A percentile compares a stretch with the other conserved stretches of the same genome.
phyloP scores from a whole-genome alignment of 1,140 invertebrate genomes.

The Philaenus spumarius region DNA sequence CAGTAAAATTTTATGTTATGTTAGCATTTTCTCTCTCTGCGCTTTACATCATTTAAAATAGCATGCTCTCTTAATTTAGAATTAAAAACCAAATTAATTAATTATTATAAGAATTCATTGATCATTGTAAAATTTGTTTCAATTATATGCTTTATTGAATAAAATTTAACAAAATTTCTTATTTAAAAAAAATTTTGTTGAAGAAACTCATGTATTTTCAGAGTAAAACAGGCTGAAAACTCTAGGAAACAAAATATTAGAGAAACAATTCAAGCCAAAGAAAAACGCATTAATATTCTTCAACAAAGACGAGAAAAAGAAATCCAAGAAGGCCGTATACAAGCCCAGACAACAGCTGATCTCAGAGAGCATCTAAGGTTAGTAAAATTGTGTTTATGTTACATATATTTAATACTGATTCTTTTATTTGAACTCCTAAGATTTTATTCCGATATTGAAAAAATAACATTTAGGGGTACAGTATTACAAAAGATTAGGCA shows the following conservation, averaged over 20 bases:
- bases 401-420: background rate
- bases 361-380: constrained; percentile 35
- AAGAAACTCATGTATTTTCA: too few relatives aligned
- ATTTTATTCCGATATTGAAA: background rate
- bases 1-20: too few relatives aligned
- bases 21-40: too few relatives aligned
- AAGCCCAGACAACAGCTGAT: constrained; percentile 34
- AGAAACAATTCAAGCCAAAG: constrained; percentile 32
- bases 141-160: too few relatives aligned
- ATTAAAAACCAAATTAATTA: too few relatives aligned
- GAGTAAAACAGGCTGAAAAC: constrained; percentile 29
- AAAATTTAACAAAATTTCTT: too few relatives aligned
- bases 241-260: constrained; percentile 23
- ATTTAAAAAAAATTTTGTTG: too few relatives aligned
- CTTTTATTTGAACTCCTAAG: background rate
- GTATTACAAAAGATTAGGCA: background rate
- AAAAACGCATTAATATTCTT: constrained; percentile 31
- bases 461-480: background rate
- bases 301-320: constrained; percentile 31
- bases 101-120: too few relatives aligned
- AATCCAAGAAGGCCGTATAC: constrained; percentile 30
- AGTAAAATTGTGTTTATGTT: background rate
- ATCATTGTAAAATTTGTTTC: too few relatives aligned
- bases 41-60: too few relatives aligned
- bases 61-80: too few relatives aligned